phyloP scores from a whole-genome alignment of 2,113 vertebrate genomes.

The Amia ocellicauda region DNA sequence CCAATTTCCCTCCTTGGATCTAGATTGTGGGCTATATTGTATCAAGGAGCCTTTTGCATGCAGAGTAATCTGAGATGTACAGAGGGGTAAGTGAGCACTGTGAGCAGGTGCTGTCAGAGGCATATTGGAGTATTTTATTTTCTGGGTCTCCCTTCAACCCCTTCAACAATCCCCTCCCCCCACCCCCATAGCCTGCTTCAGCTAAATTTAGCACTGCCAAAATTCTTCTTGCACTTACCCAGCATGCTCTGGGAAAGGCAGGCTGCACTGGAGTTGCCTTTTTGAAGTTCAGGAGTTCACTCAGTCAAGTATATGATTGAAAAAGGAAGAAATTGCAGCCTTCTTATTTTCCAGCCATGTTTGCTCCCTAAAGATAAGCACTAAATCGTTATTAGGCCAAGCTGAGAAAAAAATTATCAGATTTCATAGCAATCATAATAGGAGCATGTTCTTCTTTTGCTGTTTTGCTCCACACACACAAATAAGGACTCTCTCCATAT shows the following conservation, averaged over 20 bases:
- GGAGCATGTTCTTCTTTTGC: no score
- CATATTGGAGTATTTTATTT: slow-evolving; percentile 44
- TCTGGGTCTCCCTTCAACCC: slow-evolving; percentile 25
- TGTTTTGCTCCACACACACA: no score
- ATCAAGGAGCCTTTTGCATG: no score
- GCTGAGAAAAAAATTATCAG: no score
- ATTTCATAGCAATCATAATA: no score
- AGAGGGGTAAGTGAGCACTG: slow-evolving; percentile 42
- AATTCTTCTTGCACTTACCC: slow-evolving; percentile 10
- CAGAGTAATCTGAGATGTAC: slow-evolving; percentile 36
- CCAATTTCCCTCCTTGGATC: background rate
- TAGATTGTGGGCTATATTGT: no score
- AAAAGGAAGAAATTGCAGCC: no score
- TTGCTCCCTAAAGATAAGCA: no score
- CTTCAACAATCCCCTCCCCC: background rate
- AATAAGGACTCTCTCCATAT: no score
- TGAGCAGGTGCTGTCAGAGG: slow-evolving; percentile 59
- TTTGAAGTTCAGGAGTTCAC: background rate
- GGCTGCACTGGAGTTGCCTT: background rate
- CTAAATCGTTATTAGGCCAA: no score
- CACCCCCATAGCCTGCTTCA: slow-evolving; percentile 23
- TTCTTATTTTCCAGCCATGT: no score
- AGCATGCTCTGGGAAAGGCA: background rate
- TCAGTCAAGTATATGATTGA: no score
- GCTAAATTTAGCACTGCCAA: slow-evolving; percentile 47